Percentiles rank a stretch among this genome's conserved stretches.
phyloP scores from a whole-genome alignment of 1,140 invertebrate species.

The Thaumetopoea pityocampa region DNA sequence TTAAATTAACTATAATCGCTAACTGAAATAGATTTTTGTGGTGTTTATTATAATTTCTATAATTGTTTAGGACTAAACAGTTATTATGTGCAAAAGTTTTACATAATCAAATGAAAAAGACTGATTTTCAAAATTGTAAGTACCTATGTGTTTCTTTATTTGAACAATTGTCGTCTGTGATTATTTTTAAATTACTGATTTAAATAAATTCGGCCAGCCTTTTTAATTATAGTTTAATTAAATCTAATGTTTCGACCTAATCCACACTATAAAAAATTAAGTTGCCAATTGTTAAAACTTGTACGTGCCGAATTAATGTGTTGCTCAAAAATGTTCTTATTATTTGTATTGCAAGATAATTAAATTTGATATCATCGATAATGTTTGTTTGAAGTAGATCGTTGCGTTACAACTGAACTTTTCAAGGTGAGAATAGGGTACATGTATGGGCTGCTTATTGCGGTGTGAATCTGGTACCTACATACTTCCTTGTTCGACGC shows the following conservation, averaged over 20 bases:
- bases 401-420: conserved; percentile 33
- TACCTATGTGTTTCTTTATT: conserved; percentile 41
- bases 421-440: conserved; percentile 41
- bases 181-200: conserved; percentile 28
- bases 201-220: background rate
- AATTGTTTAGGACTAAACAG: conserved; percentile 43
- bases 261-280: too few relatives aligned
- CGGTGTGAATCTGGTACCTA: conserved; percentile 14
- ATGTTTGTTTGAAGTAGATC: conserved; percentile 26
- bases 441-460: conserved; percentile 31
- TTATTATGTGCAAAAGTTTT: conserved; percentile 42
- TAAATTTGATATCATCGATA: conserved; percentile 31
- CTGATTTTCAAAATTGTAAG: conserved; percentile 52
- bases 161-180: conserved; percentile 38
- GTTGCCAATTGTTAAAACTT: too few relatives aligned
- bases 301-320: too few relatives aligned
- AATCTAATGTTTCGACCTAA: background rate
- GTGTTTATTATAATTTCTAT: conserved; percentile 42
- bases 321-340: conserved; percentile 6
- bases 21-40: conserved; percentile 38
- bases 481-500: conserved; percentile 33
- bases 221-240: background rate
- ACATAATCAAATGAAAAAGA: conserved; percentile 33
- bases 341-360: conserved; percentile 9
- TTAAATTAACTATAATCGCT: conserved; percentile 55